A percentile compares a stretch with the other conserved stretches of the same genome.
Conservation (phyloP, 2,888 invertebrate species). For the Salticus scenicus region DNA sequence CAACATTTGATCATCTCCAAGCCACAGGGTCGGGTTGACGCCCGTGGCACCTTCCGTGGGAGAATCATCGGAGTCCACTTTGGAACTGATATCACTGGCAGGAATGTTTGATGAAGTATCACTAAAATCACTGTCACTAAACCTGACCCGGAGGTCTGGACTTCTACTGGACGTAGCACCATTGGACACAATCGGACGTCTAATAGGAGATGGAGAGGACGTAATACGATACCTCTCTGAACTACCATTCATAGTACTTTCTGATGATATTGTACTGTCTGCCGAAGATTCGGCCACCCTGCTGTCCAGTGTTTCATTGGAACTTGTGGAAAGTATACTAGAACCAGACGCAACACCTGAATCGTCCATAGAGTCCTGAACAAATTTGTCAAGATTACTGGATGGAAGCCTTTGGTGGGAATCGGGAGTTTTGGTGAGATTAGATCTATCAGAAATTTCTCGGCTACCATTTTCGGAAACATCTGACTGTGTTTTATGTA, state of each 20-base stretch:
- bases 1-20: conserved; percentile 61
- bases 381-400: background rate
- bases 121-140: background rate
- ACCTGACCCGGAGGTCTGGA: conserved; percentile 37
- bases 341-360: background rate
- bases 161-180: conserved; percentile 28
- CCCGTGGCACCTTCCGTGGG: conserved; percentile 42
- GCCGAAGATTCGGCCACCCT: background rate
- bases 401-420: background rate
- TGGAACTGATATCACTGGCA: background rate
- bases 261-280: background rate
- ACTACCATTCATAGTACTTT: background rate
- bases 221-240: background rate
- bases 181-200: background rate
- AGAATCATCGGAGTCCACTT: conserved; percentile 29
- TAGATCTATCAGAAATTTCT: background rate
- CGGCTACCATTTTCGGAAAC: background rate
- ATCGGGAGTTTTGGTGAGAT: background rate
- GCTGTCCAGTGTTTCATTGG: background rate
- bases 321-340: background rate
- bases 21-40: conserved; percentile 54
- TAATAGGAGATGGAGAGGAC: background rate
- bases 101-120: background rate
- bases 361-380: background rate
- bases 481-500: background rate